Base-by-base conservation (phyloP, 2,888 invertebrate genomes). In the Pseudanteris insignis region DNA sequence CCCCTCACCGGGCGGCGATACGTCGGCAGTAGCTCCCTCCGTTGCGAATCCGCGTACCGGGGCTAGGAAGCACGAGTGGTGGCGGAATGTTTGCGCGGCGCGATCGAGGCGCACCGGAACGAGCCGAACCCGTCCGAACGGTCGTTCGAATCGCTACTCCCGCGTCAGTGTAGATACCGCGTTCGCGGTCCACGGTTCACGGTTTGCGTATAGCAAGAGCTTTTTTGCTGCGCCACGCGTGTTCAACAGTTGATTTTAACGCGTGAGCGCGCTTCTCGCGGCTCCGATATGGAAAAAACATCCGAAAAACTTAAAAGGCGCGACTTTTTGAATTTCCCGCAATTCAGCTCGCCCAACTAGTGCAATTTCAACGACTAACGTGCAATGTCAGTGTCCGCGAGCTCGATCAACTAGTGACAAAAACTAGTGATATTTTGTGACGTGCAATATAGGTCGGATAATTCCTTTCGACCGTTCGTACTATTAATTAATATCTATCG, bases 161-260 rank as follows among this genome's bases (percentile, higher is more conserved):
- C 78, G 78, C 78, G 76, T 79, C 79, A 79, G 79, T 79, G 77
- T 76, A 78, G 72, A 75, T 74, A 74, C 78, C 79, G 78, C 79
- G 75, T 79, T 72, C 78, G 79, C 79, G 79, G 79, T 78, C 78
- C 78, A 78, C 78, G 78, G 79, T 79, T 77, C 77, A 77, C 70
- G 69, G 73, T 77, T 77, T 77, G 73, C 74, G 76, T 76, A 68
- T 71, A 68, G 51, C 66, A 54, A 64, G 58, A 40, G 50, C 66
- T 69, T 69, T 72, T 70, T 68, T 68, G 63, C 63, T 6, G 33
- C 46, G 54, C 37, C 63, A 59, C 59, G 63, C 63, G 62, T 63
- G 57, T 53, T 63, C 57, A 41, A 21, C 47, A 51, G 51, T 46
- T 59, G 50, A 58, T 58, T 33, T 50, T 48, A 33, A 44, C 48